phyloP scores from a whole-genome alignment of 1,140 invertebrate species.

The Diploscapter pachys region DNA sequence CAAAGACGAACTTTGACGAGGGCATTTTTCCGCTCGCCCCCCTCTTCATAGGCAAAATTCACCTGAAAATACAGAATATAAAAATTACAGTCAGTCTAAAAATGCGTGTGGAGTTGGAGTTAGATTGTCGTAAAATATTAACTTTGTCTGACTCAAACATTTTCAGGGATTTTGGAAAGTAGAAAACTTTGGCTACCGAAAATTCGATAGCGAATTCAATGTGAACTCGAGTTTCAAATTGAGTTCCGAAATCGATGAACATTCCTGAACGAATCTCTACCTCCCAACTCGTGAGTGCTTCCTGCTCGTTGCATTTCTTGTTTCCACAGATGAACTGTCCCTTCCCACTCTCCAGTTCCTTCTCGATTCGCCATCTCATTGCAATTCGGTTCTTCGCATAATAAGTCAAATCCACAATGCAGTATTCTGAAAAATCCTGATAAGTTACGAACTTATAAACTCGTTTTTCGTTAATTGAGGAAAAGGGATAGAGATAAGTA shows the following conservation, averaged over 20 bases:
- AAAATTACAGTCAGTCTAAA: no score
- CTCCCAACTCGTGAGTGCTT: constrained; percentile 83
- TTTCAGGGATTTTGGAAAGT: no score
- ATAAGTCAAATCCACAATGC: constrained; percentile 80
- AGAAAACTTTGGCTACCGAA: no score
- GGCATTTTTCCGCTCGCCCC: constrained; percentile 83
- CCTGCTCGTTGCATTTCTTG: constrained; percentile 71
- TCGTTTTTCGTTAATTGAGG: background rate
- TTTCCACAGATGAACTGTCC: constrained; percentile 87
- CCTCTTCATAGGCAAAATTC: constrained; percentile 89
- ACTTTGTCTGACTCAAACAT: no score
- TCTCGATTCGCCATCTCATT: constrained; percentile 87
- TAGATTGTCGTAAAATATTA: no score
- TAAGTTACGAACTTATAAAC: background rate
- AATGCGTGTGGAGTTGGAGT: no score
- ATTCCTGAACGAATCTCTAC: constrained; percentile 62
- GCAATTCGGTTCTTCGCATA: constrained; percentile 92
- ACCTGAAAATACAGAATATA: constrained; percentile 39
- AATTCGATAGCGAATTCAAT: no score
- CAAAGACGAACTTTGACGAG: constrained; percentile 90
- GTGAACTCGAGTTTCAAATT: no score
- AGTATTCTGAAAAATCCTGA: constrained; percentile 71
- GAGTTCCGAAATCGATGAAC: no score
- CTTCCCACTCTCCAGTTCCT: constrained; percentile 86
- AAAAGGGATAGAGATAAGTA: background rate